Evolutionary conservation across 2,888 invertebrate species (phyloP).

Genomic region (Hofmannophila pseudospretella): DNA sequence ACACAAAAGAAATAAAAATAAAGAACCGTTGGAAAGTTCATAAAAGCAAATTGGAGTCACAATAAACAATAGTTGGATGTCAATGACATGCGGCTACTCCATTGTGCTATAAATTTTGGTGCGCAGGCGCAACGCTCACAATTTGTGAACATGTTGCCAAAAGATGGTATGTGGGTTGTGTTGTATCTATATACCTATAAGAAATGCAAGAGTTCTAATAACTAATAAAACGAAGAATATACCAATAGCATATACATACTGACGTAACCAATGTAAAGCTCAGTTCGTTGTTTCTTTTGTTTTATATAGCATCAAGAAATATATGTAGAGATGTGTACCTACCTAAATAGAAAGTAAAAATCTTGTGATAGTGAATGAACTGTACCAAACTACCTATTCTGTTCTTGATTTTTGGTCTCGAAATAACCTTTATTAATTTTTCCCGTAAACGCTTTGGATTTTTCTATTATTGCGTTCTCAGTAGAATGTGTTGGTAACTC

Average conservation of each 20-base stretch:
- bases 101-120: slow-evolving; percentile 29
- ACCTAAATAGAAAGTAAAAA: too few species aligned
- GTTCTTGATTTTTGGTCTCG: too few species aligned
- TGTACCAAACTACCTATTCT: too few species aligned
- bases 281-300: background rate
- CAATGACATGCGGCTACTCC: slow-evolving; percentile 36
- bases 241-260: too few species aligned
- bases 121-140: slow-evolving; percentile 18
- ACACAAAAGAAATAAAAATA: background rate
- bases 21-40: background rate
- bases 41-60: slow-evolving; percentile 18
- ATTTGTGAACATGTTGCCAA: slow-evolving; percentile 27
- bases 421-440: too few species aligned
- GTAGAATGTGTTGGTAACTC: too few species aligned
- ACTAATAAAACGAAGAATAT: background rate
- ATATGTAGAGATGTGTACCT: too few species aligned
- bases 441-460: too few species aligned
- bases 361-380: too few species aligned
- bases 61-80: slow-evolving; percentile 48
- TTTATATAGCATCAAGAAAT: background rate
- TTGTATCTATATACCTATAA: slow-evolving; percentile 1
- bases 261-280: too few species aligned
- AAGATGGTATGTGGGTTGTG: slow-evolving; percentile 11
- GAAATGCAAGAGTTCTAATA: background rate
- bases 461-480: too few species aligned